Base-by-base conservation (phyloP, 2,113 vertebrate species). In the Halcyon senegalensis region DNA sequence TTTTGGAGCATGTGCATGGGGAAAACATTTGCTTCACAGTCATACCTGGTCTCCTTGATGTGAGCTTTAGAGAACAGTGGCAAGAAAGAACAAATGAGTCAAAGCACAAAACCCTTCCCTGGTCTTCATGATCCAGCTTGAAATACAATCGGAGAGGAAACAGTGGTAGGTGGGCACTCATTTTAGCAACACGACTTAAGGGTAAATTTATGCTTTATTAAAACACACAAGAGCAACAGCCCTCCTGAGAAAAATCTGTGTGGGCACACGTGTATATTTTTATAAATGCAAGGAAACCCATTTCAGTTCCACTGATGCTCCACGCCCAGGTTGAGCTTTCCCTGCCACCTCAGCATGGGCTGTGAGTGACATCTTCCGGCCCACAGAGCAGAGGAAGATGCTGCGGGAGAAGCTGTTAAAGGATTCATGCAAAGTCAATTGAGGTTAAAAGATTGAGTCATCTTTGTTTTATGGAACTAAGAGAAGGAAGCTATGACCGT, bases 1-100 rank as follows among this genome's bases (percentile, higher is more conserved):
- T 46, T 93, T 50, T 33, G 15, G 55, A 75, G 37, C 0, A 1
- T 24, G 9, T 11, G 51, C 0, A 0, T 2, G 9, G 11, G 19
- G 44, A 7, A 82, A 86, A 56, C 1, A 0, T 69, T 93, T 74
- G 11, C 33, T 87, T 35, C 16, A 10, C 1, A 4, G 41, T 62
- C 62, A 7, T 19, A 93, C 13, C 46, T 51, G 35, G 53, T 64
- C 20, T 85, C 58, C 62, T 56, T 58, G 53, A 53, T 69, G 53
- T 13, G 33, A 2, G 7, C 69, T 94, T 90, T 72, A 92, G 27
- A 44, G 69, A 87, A 78, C 28, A 87, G 51, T 8, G 50, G 55
- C 12, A 78, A 66, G 43, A 80, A 83, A 69, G 33, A 69, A 51
- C 9, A 91, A 74, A 55, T 1, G 4, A 35, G 10, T 1, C 5